Conservation (phyloP, 2,888 invertebrate genomes). For the Tromatobia lineatoria region DNA sequence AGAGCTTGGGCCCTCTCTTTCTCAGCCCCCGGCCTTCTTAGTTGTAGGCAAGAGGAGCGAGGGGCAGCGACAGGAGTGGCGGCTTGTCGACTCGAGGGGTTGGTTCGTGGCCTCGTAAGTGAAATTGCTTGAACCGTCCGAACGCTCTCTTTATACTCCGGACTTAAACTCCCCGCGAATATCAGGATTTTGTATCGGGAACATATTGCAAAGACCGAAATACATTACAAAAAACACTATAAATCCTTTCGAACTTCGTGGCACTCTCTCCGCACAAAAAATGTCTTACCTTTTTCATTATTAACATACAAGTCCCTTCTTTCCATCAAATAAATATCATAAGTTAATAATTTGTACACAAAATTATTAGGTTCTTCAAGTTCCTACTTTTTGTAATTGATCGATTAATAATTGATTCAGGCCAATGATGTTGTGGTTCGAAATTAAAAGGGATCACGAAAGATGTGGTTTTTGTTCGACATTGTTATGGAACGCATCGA, state of each 20-base stretch:
- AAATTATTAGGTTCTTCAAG: too few species aligned
- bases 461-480: too few species aligned
- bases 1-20: slow-evolving; percentile 43
- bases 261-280: too few species aligned
- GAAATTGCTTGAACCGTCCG: slow-evolving; percentile 54
- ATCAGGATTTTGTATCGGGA: slow-evolving; percentile 5
- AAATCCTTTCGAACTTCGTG: neutral
- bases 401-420: too few species aligned
- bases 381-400: too few species aligned
- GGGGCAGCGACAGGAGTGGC: slow-evolving; percentile 26
- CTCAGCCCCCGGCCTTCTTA: slow-evolving; percentile 72
- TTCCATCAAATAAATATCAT: too few species aligned
- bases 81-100: slow-evolving; percentile 46
- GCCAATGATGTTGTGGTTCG: too few species aligned
- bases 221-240: neutral
- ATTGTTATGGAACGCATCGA: too few species aligned
- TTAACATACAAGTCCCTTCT: too few species aligned
- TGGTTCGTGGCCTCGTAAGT: slow-evolving; percentile 49
- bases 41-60: slow-evolving; percentile 51
- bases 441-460: too few species aligned
- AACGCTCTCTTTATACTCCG: slow-evolving; percentile 30
- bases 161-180: slow-evolving; percentile 10
- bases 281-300: too few species aligned
- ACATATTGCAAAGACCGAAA: slow-evolving; percentile 1
- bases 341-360: too few species aligned